Base-by-base conservation (phyloP, 2,888 invertebrate genomes). In the Drosophila koepferae region DNA sequence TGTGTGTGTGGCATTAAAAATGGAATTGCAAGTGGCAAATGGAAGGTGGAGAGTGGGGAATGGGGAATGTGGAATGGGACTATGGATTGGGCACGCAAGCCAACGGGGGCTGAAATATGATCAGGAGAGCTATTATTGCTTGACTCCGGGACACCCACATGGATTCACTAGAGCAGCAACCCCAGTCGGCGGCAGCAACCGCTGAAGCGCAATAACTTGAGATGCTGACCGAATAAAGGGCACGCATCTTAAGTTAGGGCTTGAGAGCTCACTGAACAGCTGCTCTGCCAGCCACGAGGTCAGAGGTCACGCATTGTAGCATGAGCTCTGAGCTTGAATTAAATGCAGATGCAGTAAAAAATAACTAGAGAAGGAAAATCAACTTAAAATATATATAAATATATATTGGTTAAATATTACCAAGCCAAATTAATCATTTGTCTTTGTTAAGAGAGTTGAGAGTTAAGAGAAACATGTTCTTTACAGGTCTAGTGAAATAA, bases 31-130 rank as follows among this genome's bases (percentile, higher is more conserved):
- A 56, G 18, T 43, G 40, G 28, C 23, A 40, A 54, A 5, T 16
- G 38, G 16, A 16, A 18, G 18, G 8, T 16, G 46, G 38, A 10
- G 28, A 18, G 53, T 12, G 41, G 40, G 5, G 28, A 23, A 5
- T 23, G 41, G n/a, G 28, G 28, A 38, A 4, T 28, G 28, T 28
- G 28, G 38, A 36, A 10, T n/a, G 41, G 56, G 41, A 9, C 48
- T 23, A 5, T 8, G 31, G 41, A 14, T 49, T 51, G 51, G 51
- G 18, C 49, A 51, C 18, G 55, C 38, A 16, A 16, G 20, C 43
- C 43, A 46, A 31, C 14, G 16, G 58, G 55, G 49, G 23, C 81
- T 88, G 83, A 82, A 80, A 84, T 83, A 89, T 81, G 84, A 84
- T 83, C 83, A 63, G 55, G 41, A 55, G 63, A 62, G 75, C 55